Evolutionary conservation across 2,888 invertebrate species (phyloP).

Genomic region (Cyrtodaria siliqua): DNA sequence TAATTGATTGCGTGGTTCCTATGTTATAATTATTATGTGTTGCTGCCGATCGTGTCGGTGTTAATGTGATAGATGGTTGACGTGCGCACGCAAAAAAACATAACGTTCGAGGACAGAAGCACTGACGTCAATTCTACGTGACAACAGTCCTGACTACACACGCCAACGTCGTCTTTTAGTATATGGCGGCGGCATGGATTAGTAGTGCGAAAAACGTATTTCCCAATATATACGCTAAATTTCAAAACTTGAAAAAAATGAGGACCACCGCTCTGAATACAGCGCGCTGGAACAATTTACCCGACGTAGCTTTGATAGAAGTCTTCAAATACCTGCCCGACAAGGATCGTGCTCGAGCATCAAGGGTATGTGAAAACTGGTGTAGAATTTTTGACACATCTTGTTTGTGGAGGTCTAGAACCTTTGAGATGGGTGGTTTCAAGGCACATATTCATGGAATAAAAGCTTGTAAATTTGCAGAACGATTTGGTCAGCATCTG

Average conservation of each 20-base stretch:
- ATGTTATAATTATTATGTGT: too few relatives aligned
- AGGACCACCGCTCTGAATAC: constrained; percentile 11
- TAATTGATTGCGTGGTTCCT: too few relatives aligned
- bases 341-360: constrained; percentile 61
- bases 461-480: constrained; percentile 70
- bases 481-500: constrained; percentile 68
- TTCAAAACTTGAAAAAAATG: constrained; percentile 13
- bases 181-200: too few relatives aligned
- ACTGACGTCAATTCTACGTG: too few relatives aligned
- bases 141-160: too few relatives aligned
- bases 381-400: constrained; percentile 65
- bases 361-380: constrained; percentile 71
- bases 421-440: constrained; percentile 73
- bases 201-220: too few relatives aligned
- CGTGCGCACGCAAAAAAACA: too few relatives aligned
- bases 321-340: constrained; percentile 70
- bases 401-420: constrained; percentile 70
- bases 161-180: too few relatives aligned
- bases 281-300: constrained; percentile 64
- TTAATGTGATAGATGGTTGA: too few relatives aligned
- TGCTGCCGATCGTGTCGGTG: too few relatives aligned
- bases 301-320: constrained; percentile 69
- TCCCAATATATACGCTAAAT: too few relatives aligned
- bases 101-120: too few relatives aligned
- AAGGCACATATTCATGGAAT: constrained; percentile 57